Evolutionary conservation across 2,888 invertebrate species (phyloP).

Genomic region (Cremastobaeus sp.): DNA sequence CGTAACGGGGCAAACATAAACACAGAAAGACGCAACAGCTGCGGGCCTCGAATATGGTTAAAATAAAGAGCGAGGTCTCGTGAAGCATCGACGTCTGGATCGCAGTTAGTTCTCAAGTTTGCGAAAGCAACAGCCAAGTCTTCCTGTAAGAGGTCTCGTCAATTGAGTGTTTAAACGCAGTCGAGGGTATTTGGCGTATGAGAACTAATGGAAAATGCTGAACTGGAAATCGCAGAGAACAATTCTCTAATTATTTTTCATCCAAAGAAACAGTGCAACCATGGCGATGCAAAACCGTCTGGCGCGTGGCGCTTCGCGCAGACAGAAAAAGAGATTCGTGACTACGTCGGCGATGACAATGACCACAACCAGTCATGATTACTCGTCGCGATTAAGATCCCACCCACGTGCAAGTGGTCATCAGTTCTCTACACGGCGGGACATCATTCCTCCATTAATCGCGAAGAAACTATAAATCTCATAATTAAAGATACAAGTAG

Average conservation of each 20-base stretch:
- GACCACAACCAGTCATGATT: conserved; percentile 30
- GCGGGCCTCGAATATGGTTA: too few relatives aligned
- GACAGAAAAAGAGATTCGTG: conserved; percentile 3
- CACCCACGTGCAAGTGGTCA: conserved; percentile 24
- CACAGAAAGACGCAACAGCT: conserved; percentile 5
- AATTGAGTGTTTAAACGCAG: too few relatives aligned
- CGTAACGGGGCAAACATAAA: conserved; percentile 12
- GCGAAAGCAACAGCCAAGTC: too few relatives aligned
- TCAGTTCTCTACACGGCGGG: conserved; percentile 1
- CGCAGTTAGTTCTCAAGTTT: too few relatives aligned
- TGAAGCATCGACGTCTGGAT: too few relatives aligned
- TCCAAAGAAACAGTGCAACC: neutral
- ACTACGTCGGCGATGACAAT: conserved; percentile 22
- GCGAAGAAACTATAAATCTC: conserved; percentile 11
- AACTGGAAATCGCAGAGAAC: neutral
- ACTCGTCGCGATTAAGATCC: conserved; percentile 31
- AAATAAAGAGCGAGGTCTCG: conserved; percentile 2
- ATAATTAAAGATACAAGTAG: too few relatives aligned
- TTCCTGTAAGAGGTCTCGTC: too few relatives aligned
- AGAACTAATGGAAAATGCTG: too few relatives aligned
- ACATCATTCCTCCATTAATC: neutral
- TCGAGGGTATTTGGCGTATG: too few relatives aligned
- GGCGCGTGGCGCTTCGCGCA: conserved; percentile 27
- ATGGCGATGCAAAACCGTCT: conserved; percentile 13
- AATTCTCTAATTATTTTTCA: too few relatives aligned